phyloP scores from a whole-genome alignment of 2,888 invertebrate species.

The Athetis lepigone region DNA sequence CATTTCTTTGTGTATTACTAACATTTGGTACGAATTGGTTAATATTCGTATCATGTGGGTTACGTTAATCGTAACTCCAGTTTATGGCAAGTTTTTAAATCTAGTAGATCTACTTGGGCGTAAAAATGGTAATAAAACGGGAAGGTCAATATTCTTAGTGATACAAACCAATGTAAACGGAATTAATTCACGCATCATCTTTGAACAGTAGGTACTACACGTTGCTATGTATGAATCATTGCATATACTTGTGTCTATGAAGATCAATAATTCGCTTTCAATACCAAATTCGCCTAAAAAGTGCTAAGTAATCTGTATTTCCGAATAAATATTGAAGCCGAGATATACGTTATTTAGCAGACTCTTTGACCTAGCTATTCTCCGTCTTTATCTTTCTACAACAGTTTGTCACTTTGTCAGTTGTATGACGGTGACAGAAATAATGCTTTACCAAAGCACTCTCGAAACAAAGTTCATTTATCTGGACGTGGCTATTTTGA shows the following conservation, averaged over 20 bases:
- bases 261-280: too few relatives aligned
- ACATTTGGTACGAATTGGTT: slow-evolving; percentile 44
- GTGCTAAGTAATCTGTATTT: slow-evolving; percentile 53
- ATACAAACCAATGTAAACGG: slow-evolving; percentile 72
- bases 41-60: slow-evolving; percentile 68
- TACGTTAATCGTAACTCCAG: slow-evolving; percentile 57
- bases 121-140: slow-evolving; percentile 76
- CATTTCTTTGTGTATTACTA: slow-evolving; percentile 60
- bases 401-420: too few relatives aligned
- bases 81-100: slow-evolving; percentile 73
- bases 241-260: slow-evolving; percentile 9
- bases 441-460: too few relatives aligned
- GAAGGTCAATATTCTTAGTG: slow-evolving; percentile 79
- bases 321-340: slow-evolving; percentile 56
- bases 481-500: too few relatives aligned
- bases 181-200: slow-evolving; percentile 72
- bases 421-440: too few relatives aligned
- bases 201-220: slow-evolving; percentile 61
- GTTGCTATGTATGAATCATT: slow-evolving; percentile 52
- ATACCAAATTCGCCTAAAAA: slow-evolving; percentile 29
- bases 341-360: too few relatives aligned
- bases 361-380: too few relatives aligned
- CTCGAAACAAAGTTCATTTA: too few relatives aligned
- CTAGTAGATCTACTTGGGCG: slow-evolving; percentile 63
- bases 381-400: too few relatives aligned